Evolutionary conservation across 2,888 invertebrate genomes (phyloP), one percentile per base, ranked within the genome.

Genomic region (Microctonus hyperodae): DNA sequence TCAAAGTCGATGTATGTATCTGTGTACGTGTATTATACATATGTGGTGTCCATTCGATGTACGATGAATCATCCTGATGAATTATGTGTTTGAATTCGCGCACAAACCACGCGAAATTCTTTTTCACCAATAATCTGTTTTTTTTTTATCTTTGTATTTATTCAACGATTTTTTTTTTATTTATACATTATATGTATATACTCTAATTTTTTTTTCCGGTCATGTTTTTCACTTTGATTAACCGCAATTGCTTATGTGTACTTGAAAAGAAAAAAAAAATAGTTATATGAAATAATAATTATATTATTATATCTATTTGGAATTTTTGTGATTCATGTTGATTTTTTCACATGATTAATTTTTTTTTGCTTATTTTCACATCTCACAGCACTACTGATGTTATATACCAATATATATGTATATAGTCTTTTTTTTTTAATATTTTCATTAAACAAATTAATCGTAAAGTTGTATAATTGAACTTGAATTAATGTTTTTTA

Each of bases 51-150:
- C 77, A 72, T 60, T 72, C 74, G 59, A n/a, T n/a, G 11, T 9
- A 40, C 63, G 70, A 72, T 78, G 76, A 78, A 78, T 78, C 78
- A 78, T 78, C 72, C 73, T 67, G 68, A 68, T 75, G 75, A 77
- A 75, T 76, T 75, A 74, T 75, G 40, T 64, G 33, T 64, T 56
- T 6, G 13, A 44, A 56, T 53, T 22, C 23, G 28, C 44, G 6
- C 44, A n/a, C n/a, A n/a, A 20, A 55, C 33, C 33, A 55, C 16
- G n/a, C 31, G n/a, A 16, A 55, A 20, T 1, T 16, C 7, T 31
- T 55, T 33, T 55, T n/a, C n/a, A 11, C 13, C 28, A 28, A 22
- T 50, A 6, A 10, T 11, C 28, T 61, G 16, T 31, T 13, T 48
- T 16, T 25, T 22, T 22, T 2, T 23, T 10, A 25, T 37, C 40